These are phyloP conservation scores for Ophonus ardosiacus DNA, from an alignment of 2,888 invertebrate genomes.

Conservation along the genomic window DNA sequence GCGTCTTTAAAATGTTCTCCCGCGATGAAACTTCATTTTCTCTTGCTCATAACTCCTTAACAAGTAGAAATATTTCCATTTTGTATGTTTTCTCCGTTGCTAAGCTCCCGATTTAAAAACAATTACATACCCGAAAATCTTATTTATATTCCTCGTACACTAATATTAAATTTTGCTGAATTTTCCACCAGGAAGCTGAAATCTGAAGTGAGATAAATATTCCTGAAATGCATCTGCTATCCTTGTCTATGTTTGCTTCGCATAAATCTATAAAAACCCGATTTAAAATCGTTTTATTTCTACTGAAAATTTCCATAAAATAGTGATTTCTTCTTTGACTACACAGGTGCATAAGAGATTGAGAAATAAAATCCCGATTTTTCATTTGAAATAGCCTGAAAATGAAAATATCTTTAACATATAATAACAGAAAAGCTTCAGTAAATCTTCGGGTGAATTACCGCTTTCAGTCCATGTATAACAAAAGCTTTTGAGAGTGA, in stretches of 20 bases:
- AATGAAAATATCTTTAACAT: neutral
- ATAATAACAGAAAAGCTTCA: neutral
- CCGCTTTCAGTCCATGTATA: neutral
- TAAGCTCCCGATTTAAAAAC: too few species aligned
- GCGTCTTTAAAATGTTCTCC: too few species aligned
- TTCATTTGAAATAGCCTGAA: conserved; percentile 8
- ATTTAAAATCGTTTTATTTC: conserved; percentile 43
- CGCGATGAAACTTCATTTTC: too few species aligned
- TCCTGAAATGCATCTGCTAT: neutral
- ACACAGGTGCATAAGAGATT: conserved; percentile 27
- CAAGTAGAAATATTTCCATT: too few species aligned
- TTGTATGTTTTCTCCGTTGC: too few species aligned
- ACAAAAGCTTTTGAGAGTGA: neutral
- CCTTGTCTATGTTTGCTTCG: neutral
- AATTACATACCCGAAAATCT: too few species aligned
- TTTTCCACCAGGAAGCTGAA: neutral
- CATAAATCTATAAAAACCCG: conserved; percentile 44
- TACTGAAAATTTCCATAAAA: conserved; percentile 15
- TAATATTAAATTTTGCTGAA: neutral
- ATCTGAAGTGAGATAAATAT: neutral
- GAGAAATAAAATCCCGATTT: conserved; percentile 19
- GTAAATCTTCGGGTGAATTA: neutral
- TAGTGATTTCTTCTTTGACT: conserved; percentile 17
- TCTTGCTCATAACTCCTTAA: too few species aligned
- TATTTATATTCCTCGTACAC: too few species aligned